A percentile compares a stretch with the other conserved stretches of the same genome.
Conservation (phyloP, 1,140 invertebrate genomes). For the Zaprionus inermis region DNA sequence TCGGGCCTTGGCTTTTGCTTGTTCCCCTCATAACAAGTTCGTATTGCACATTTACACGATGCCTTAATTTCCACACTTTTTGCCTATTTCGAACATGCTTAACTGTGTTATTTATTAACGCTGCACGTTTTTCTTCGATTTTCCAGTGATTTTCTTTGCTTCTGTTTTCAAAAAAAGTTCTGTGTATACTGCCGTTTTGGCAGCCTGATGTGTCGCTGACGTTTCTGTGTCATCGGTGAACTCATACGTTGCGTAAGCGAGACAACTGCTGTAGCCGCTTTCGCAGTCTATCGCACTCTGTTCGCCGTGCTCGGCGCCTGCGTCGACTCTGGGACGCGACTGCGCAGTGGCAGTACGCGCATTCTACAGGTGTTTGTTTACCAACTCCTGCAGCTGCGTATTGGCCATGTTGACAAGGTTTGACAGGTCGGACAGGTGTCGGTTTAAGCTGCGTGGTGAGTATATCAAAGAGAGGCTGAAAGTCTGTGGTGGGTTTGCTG, state of each 20-base stretch:
- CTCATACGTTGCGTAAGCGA: constrained; percentile 22
- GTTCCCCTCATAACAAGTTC: background rate
- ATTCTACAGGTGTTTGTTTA: constrained; percentile 75
- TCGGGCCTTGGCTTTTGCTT: background rate
- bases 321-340: constrained; percentile 57
- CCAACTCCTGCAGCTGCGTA: constrained; percentile 53
- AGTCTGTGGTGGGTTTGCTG: too few species aligned
- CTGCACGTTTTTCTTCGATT: constrained; percentile 48
- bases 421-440: constrained; percentile 24
- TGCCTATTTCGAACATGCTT: background rate
- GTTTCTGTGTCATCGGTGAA: constrained; percentile 72
- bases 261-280: constrained; percentile 8
- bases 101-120: background rate
- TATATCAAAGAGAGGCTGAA: background rate
- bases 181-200: constrained; percentile 70
- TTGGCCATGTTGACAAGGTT: constrained; percentile 50
- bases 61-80: background rate
- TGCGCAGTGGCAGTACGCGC: constrained; percentile 34
- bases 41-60: background rate
- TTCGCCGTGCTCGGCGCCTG: constrained; percentile 48
- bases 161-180: constrained; percentile 63
- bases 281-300: constrained; percentile 35
- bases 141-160: constrained; percentile 4
- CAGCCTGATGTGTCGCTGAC: constrained; percentile 58
- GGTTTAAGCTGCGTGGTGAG: constrained; percentile 22